These are phyloP conservation scores for Chrysochloris asiatica DNA, from an alignment of 2,113 vertebrate genomes.

Conservation along the genomic window DNA sequence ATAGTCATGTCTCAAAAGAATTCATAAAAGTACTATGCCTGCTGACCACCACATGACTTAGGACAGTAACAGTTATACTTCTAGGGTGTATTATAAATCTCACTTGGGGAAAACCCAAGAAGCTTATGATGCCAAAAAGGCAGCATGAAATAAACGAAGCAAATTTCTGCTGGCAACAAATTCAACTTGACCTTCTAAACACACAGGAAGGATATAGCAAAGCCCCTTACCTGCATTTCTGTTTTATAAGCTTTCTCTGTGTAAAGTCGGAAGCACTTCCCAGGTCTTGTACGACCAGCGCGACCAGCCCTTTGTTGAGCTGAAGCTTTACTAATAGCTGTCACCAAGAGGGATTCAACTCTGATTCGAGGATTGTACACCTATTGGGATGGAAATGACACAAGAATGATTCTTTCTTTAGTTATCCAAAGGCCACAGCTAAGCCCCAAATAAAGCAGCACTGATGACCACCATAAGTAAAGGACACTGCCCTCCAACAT, in stretches of 20 bases:
- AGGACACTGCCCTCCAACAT: neutral
- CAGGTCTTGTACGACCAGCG: constrained; percentile 95
- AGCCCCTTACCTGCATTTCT: constrained; percentile 94
- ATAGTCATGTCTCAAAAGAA: neutral
- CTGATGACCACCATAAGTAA: neutral
- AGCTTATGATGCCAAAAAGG: neutral
- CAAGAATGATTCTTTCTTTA: constrained; percentile 26
- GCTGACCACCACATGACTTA: neutral
- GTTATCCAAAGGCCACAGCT: neutral
- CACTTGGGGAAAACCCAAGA: neutral
- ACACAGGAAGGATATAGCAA: neutral
- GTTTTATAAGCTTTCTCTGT: constrained; percentile 99
- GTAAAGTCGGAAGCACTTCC: constrained; percentile 97
- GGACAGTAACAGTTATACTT: neutral
- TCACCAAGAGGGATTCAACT: constrained; percentile 97
- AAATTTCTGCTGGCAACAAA: constrained; percentile 33
- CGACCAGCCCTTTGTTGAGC: constrained; percentile 99
- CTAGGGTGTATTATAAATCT: neutral
- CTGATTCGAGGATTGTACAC: constrained; percentile 99
- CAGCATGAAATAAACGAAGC: constrained; percentile 17
- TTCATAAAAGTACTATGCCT: neutral
- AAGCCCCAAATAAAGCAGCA: neutral
- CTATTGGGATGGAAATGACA: constrained; percentile 79
- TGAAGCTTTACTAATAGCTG: constrained; percentile 98
- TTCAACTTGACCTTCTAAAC: neutral